phyloP scores from a whole-genome alignment of 2,113 vertebrate genomes.

The Todiramphus chloris region DNA sequence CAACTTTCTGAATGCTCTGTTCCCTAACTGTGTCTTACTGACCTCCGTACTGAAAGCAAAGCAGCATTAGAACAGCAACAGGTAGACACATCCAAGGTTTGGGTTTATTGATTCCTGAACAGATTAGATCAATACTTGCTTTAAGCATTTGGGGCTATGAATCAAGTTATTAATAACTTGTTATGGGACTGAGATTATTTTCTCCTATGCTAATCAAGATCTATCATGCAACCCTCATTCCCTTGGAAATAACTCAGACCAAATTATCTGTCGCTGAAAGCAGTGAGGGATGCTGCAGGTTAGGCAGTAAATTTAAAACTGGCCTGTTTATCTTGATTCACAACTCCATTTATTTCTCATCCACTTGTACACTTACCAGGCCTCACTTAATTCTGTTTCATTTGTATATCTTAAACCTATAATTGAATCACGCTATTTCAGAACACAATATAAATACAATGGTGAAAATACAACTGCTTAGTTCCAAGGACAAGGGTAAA shows the following conservation, averaged over 20 bases:
- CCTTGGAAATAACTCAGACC: not conserved
- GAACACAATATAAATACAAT: not conserved
- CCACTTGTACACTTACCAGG: not conserved
- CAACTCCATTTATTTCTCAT: not conserved
- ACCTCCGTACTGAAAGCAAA: not conserved
- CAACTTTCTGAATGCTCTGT: not conserved
- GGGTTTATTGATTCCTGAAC: not conserved
- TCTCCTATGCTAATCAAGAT: not conserved
- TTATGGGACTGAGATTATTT: not conserved
- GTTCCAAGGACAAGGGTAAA: not conserved
- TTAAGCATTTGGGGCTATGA: not conserved
- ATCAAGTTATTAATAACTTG: not conserved
- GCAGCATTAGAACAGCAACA: not conserved
- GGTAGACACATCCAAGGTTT: not conserved
- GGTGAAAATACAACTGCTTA: not conserved
- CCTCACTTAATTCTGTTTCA: not conserved
- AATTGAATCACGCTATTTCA: not conserved
- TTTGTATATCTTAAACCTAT: not conserved
- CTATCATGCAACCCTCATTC: not conserved
- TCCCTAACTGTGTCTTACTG: not conserved
- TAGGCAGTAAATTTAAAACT: conserved; percentile 10
- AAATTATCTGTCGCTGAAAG: not conserved
- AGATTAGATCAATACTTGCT: not conserved
- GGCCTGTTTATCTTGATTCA: conserved; percentile 23
- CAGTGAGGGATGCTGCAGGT: not conserved